phyloP scores from a whole-genome alignment of 2,888 invertebrate genomes.

The Hirtodrosophila confusa region DNA sequence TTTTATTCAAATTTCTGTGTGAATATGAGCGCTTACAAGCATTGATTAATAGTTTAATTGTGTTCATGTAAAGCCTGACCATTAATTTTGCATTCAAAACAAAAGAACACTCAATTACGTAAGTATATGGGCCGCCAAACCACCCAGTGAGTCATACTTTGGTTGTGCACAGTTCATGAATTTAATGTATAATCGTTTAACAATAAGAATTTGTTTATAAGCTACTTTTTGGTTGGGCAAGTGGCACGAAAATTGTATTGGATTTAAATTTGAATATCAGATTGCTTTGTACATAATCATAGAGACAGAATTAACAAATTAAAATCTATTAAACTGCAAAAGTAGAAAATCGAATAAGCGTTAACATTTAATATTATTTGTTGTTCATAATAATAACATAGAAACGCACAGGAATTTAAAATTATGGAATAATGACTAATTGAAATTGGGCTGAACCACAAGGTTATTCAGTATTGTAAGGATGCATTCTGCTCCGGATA shows the following conservation, averaged over 20 bases:
- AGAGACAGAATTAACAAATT: too few species aligned
- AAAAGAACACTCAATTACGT: conserved; percentile 68
- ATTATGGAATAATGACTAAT: too few species aligned
- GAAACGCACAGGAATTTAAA: too few species aligned
- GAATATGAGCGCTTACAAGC: conserved; percentile 37
- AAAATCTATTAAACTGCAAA: too few species aligned
- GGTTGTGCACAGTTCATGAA: conserved; percentile 24
- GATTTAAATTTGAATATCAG: not conserved
- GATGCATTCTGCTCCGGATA: too few species aligned
- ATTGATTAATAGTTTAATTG: conserved; percentile 76
- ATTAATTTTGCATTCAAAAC: conserved; percentile 67
- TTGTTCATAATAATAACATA: too few species aligned
- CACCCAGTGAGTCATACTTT: not conserved
- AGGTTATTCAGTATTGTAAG: too few species aligned
- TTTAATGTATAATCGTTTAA: not conserved
- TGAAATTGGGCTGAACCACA: too few species aligned
- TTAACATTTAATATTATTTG: too few species aligned
- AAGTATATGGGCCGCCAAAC: conserved; percentile 40
- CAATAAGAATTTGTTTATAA: conserved; percentile 15
- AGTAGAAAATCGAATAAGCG: too few species aligned
- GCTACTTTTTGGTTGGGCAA: conserved; percentile 32
- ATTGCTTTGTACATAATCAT: too few species aligned
- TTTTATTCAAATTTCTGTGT: not conserved
- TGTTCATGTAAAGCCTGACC: conserved; percentile 44
- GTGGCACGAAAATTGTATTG: conserved; percentile 14